Conservation (phyloP, 2,888 invertebrate species). For the Hyposoter didymator region DNA sequence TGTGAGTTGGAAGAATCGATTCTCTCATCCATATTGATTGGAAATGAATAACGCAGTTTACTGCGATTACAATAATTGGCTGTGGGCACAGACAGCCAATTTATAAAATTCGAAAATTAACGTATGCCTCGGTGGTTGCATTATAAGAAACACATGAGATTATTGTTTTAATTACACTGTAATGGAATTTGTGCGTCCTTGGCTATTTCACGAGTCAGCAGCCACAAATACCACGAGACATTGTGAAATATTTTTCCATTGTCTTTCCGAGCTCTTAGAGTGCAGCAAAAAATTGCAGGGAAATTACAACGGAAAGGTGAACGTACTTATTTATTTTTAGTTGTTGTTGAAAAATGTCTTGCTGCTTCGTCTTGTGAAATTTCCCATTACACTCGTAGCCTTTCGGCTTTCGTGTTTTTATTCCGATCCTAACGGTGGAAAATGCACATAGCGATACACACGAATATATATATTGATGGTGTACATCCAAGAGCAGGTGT, state of each 20-base stretch:
- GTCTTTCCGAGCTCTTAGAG: neutral
- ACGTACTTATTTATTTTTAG: constrained; percentile 34
- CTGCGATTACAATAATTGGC: neutral
- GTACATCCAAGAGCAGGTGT: constrained; percentile 52
- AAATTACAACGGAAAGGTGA: constrained; percentile 15
- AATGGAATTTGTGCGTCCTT: neutral
- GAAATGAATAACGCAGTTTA: neutral
- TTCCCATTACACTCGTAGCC: constrained; percentile 46
- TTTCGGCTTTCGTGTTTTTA: constrained; percentile 34
- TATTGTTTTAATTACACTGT: constrained; percentile 14
- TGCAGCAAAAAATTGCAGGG: constrained; percentile 2
- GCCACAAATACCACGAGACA: neutral
- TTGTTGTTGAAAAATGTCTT: constrained; percentile 34
- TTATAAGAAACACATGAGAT: neutral
- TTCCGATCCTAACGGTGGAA: constrained; percentile 18
- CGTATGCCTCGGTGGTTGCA: neutral
- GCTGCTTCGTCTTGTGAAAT: constrained; percentile 22
- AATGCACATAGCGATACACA: constrained; percentile 9
- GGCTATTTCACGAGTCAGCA: neutral
- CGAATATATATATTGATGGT: constrained; percentile 32
- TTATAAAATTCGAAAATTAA: neutral
- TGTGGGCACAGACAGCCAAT: neutral
- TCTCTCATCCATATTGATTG: neutral
- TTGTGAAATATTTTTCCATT: constrained; percentile 9
- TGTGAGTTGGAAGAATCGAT: neutral